Evolutionary conservation across 2,113 vertebrate genomes (phyloP).

Genomic region (Rissa tridactyla): DNA sequence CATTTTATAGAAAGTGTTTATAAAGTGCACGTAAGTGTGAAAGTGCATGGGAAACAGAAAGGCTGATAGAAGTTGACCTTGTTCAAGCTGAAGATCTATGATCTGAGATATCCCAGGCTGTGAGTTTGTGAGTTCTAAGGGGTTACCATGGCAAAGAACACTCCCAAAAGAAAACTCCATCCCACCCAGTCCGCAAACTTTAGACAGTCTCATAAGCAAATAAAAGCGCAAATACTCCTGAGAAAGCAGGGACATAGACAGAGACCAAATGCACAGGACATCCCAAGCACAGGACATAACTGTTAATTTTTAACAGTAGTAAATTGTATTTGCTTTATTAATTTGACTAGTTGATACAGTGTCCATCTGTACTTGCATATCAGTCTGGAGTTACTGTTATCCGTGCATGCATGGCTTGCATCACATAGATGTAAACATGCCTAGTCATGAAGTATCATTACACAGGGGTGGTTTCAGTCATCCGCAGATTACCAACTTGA

Average conservation of each 20-base stretch:
- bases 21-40: not conserved
- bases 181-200: not conserved
- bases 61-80: not conserved
- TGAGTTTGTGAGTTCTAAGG: not conserved
- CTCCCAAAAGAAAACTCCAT: not conserved
- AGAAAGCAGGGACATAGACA: not conserved
- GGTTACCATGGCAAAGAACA: not conserved
- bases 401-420: rapidly evolving
- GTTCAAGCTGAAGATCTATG: not conserved
- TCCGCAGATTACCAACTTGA: not conserved
- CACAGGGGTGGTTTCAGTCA: not conserved
- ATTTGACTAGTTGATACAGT: not conserved
- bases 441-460: not conserved
- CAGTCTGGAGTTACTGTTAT: not conserved
- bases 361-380: not conserved
- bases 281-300: not conserved
- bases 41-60: not conserved
- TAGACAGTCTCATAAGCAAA: not conserved
- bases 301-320: not conserved
- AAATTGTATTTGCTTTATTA: not conserved
- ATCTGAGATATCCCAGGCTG: not conserved
- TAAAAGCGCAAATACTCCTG: not conserved
- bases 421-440: not conserved
- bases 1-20: not conserved
- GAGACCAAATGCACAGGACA: not conserved